A percentile compares a stretch with the other conserved stretches of the same genome.
Evolutionary conservation across 2,113 vertebrate genomes (phyloP).

Genomic region (Myotis davidii): DNA sequence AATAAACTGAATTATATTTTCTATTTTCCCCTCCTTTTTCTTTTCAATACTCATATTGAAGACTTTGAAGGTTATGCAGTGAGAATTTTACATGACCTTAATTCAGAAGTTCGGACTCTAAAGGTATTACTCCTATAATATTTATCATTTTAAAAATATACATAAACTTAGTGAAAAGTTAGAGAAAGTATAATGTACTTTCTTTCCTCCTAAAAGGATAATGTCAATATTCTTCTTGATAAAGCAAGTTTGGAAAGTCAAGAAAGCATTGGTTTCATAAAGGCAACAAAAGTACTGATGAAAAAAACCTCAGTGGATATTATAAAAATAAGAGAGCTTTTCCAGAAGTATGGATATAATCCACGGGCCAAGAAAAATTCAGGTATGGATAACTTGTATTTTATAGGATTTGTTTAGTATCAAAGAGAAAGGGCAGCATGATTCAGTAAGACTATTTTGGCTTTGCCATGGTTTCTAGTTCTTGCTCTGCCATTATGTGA

Average conservation of each 20-base stretch:
- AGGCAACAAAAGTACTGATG: conserved; percentile 87
- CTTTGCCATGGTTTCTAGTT: not conserved
- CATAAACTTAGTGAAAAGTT: conserved; percentile 29
- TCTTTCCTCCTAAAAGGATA: conserved; percentile 81
- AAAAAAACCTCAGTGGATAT: conserved; percentile 87
- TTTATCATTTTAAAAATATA: conserved; percentile 29
- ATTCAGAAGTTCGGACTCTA: conserved; percentile 85
- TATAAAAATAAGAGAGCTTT: conserved; percentile 85
- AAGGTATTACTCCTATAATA: conserved; percentile 86
- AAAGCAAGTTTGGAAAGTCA: conserved; percentile 78
- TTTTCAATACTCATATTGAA: conserved; percentile 62
- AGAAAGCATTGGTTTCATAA: conserved; percentile 85
- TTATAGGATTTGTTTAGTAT: not conserved
- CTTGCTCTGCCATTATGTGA: not conserved
- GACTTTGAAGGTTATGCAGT: conserved; percentile 82
- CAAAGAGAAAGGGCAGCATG: not conserved
- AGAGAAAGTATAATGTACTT: conserved; percentile 38
- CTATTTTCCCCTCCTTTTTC: not conserved
- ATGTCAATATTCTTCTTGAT: conserved; percentile 82
- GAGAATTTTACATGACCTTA: conserved; percentile 87
- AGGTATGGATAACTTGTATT: conserved; percentile 81
- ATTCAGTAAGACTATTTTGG: not conserved
- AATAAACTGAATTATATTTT: not conserved
- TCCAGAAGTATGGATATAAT: conserved; percentile 91
- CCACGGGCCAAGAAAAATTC: conserved; percentile 66